Percentiles rank a stretch among this genome's conserved stretches.
Conservation (phyloP, 2,888 invertebrate genomes). For the Epinotia demarniana region DNA sequence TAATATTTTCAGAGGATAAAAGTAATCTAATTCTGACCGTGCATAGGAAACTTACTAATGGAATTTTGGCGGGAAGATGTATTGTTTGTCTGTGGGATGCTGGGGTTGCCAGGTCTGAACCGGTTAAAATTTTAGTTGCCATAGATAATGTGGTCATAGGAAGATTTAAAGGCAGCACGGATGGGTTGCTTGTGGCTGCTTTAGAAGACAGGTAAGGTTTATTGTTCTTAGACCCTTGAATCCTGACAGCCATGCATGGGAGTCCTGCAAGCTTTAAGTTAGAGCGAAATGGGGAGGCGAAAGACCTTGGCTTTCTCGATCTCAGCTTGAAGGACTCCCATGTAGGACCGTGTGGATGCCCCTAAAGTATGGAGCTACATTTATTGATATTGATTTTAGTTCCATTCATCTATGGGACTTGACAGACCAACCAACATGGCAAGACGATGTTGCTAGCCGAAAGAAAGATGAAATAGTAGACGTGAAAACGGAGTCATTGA, state of each 20-base stretch:
- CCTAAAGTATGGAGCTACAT: neutral
- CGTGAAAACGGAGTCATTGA: constrained; percentile 52
- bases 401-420: constrained; percentile 78
- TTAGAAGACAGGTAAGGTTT: constrained; percentile 71
- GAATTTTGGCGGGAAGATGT: constrained; percentile 54
- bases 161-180: constrained; percentile 63
- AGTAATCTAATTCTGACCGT: constrained; percentile 68
- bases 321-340: too few species aligned
- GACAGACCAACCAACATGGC: constrained; percentile 69
- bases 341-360: too few species aligned
- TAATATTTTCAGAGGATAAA: constrained; percentile 68
- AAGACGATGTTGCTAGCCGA: constrained; percentile 54
- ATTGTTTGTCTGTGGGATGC: constrained; percentile 74
- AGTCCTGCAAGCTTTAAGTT: too few species aligned
- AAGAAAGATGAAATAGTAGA: constrained; percentile 59
- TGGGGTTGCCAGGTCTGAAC: constrained; percentile 65
- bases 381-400: constrained; percentile 53
- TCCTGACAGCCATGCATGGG: too few species aligned
- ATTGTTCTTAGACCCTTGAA: too few species aligned
- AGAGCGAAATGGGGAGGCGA: too few species aligned
- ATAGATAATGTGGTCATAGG: constrained; percentile 69
- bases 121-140: constrained; percentile 68
- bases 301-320: too few species aligned
- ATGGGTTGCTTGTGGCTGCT: constrained; percentile 73
- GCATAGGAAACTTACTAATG: constrained; percentile 58